A percentile compares a stretch with the other conserved stretches of the same genome.
phyloP scores from a whole-genome alignment of 2,888 invertebrate species.

The Plutella xylostella region DNA sequence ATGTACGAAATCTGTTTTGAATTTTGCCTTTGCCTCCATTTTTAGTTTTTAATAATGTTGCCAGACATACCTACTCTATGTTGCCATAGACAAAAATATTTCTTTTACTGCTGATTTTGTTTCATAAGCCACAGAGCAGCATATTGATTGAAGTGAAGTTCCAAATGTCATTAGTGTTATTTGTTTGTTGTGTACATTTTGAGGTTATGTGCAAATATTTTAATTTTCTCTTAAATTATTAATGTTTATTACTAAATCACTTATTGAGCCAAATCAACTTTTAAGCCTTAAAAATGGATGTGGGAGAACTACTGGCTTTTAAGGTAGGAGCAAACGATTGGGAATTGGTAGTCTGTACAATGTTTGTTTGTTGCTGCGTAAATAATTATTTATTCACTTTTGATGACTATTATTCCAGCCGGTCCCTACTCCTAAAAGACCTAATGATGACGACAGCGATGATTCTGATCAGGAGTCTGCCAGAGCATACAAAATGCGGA shows the following conservation, averaged over 20 bases:
- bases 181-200: not conserved
- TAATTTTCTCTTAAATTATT: not conserved
- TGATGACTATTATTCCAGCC: conserved; percentile 70
- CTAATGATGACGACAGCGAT: conserved; percentile 74
- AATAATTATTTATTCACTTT: not conserved
- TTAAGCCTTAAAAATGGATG: conserved; percentile 46
- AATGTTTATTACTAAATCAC: no score
- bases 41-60: no score
- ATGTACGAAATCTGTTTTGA: no score
- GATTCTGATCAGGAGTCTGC: conserved; percentile 75
- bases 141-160: no score
- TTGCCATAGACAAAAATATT: no score
- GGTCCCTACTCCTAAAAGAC: conserved; percentile 84
- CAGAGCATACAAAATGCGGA: conserved; percentile 72
- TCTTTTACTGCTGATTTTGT: no score
- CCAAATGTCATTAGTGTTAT: no score
- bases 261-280: no score
- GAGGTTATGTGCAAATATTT: no score
- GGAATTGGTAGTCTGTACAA: not conserved
- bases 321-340: conserved; percentile 43
- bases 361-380: not conserved
- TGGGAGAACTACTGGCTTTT: conserved; percentile 59
- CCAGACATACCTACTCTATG: no score
- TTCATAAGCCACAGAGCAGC: no score
- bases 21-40: no score